phyloP scores from a whole-genome alignment of 2,113 vertebrate species.

The Notiomystis cincta region DNA sequence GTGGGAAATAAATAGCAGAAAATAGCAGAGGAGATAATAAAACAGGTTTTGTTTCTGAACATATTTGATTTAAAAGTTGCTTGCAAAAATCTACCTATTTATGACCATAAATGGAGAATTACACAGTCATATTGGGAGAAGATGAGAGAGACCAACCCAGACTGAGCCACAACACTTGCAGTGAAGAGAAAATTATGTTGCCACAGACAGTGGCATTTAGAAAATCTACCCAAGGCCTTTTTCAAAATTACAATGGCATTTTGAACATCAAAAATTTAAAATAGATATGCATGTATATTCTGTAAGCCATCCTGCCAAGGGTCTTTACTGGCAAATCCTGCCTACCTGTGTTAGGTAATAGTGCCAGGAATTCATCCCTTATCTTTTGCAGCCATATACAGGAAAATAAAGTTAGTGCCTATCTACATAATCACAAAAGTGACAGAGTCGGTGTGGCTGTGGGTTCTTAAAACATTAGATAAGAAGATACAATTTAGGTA shows the following conservation, averaged over 20 bases:
- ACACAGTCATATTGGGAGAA: not conserved
- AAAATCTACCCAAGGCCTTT: not conserved
- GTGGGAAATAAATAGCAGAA: not conserved
- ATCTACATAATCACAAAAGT: not conserved
- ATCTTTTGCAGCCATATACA: not conserved
- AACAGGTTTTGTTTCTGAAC: not conserved
- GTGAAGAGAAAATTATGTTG: not conserved
- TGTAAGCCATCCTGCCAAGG: not conserved
- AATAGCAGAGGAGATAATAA: not conserved
- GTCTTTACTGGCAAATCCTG: not conserved
- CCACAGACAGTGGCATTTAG: not conserved
- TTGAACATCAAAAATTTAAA: not conserved
- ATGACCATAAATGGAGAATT: not conserved
- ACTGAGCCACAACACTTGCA: not conserved
- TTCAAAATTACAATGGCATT: not conserved
- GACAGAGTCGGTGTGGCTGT: not conserved
- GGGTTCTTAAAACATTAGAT: not conserved
- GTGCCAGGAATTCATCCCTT: not conserved
- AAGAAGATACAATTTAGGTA: not conserved
- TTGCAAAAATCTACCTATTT: not conserved
- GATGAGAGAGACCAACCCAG: not conserved
- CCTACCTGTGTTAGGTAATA: not conserved
- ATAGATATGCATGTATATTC: not conserved
- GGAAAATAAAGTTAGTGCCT: not conserved
- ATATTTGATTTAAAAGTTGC: not conserved